Evolutionary conservation across 2,888 invertebrate genomes (phyloP), one percentile per base, ranked within the genome.

Genomic region (Phortica okadai): DNA sequence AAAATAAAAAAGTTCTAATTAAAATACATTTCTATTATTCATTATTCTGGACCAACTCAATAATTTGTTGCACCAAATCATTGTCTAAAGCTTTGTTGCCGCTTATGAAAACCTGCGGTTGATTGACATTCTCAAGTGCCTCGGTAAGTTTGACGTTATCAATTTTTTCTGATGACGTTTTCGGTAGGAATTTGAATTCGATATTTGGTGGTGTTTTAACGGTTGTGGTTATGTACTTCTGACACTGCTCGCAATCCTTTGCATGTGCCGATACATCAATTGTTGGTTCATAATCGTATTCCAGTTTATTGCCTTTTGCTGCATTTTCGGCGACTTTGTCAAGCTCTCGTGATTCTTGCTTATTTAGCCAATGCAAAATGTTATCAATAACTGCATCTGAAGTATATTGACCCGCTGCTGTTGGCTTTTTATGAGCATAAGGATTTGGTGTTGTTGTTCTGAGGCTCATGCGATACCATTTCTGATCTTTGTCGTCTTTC

Each of bases 391-490:
- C 11, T 25, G 11, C 14, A 64, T 64, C 64, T 21, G 66, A 10
- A 10, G 5, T 66, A 41, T 41, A 2, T n/a, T 54, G 54, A 3
- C 66, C 42, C 14, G 14, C 41, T 10, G 10, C 6, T 10, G 62
- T 21, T 33, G 41, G 41, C 3, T 70, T 50, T 5, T 70, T 54
- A 14, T 6, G 25, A 4, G 14, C 14, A 11, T 81, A 67, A 82
- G 79, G 6, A 82, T 85, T 0, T 77, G 81, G 67, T 78, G 84
- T 14, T 76, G 75, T 0, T 0, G 86, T 78, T 2, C 78, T 82
- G 0, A 85, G 70, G 16, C 85, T 80, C 11, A 88, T 87, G 2
- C 85, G 86, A 70, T 81, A 85, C 85, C 85, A 85, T 16, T 79
- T 79, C 74, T 85, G 88, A 79, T 86, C 82, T 6, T 78, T 62